Conservation (phyloP, 2,888 invertebrate genomes). For the Hirtodrosophila alboralis region DNA sequence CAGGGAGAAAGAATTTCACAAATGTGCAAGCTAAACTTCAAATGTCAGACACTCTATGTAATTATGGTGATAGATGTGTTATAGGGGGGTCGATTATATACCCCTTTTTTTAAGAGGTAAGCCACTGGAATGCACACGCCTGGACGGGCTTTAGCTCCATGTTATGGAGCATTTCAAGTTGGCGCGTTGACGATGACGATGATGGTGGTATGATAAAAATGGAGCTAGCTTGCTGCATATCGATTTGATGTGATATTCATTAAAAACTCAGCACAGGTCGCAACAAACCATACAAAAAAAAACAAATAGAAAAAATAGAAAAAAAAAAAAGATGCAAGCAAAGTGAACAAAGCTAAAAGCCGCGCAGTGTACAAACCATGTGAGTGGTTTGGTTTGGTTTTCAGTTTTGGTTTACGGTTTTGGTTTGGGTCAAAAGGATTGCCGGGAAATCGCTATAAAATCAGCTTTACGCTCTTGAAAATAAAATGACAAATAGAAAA, state of each 20-base stretch:
- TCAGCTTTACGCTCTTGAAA: constrained; percentile 49
- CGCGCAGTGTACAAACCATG: constrained; percentile 50
- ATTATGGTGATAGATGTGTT: constrained; percentile 3
- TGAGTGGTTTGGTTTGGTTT: constrained; percentile 28
- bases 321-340: not conserved
- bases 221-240: constrained; percentile 55
- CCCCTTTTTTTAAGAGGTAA: constrained; percentile 2
- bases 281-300: constrained; percentile 35
- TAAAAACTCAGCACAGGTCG: constrained; percentile 69
- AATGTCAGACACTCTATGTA: not conserved
- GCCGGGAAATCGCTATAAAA: constrained; percentile 59
- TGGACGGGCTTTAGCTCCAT: constrained; percentile 19
- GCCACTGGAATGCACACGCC: constrained; percentile 11
- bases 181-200: constrained; percentile 3
- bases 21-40: constrained; percentile 6
- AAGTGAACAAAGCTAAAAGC: constrained; percentile 40
- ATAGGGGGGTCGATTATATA: not conserved
- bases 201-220: not conserved
- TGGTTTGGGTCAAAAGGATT: constrained; percentile 35
- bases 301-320: not conserved
- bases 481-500: constrained; percentile 38
- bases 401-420: constrained; percentile 9
- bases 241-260: constrained; percentile 76
- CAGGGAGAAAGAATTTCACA: not conserved
- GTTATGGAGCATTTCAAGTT: constrained; percentile 41